phyloP scores from a whole-genome alignment of 2,797 vertebrate species.

The Anabas testudineus region DNA sequence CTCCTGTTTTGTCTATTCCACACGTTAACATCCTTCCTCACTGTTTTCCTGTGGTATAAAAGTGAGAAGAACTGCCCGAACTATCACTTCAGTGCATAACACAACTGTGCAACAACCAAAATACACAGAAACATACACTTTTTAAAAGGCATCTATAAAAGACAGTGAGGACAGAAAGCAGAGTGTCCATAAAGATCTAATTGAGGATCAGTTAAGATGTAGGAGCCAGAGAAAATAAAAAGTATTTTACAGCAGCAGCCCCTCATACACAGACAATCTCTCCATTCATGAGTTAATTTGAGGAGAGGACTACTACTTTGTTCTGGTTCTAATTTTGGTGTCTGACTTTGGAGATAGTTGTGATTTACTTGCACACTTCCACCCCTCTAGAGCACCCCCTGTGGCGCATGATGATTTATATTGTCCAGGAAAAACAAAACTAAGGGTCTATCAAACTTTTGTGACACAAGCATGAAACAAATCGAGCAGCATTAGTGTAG shows the following conservation, averaged over 20 bases:
- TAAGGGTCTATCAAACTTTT: background rate
- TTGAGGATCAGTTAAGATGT: constrained; percentile 69
- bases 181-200: constrained; percentile 67
- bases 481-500: background rate
- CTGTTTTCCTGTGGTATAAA: constrained; percentile 44
- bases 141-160: constrained; percentile 62
- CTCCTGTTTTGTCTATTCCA: constrained; percentile 60
- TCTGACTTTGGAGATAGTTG: background rate
- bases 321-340: constrained; percentile 4
- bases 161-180: constrained; percentile 53
- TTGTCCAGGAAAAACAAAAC: background rate
- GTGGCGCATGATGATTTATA: background rate
- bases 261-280: background rate
- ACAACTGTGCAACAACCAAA: background rate
- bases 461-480: constrained; percentile 1
- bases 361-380: background rate
- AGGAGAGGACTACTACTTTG: background rate
- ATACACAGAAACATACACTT: constrained; percentile 35
- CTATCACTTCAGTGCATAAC: too few species aligned
- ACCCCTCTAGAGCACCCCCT: constrained; percentile 7
- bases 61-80: constrained; percentile 29
- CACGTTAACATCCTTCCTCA: constrained; percentile 9
- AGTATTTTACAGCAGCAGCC: constrained; percentile 47
- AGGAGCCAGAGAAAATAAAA: constrained; percentile 43
- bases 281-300: background rate